Evolutionary conservation across 2,113 vertebrate genomes (phyloP), one percentile per base, ranked within the genome.

Genomic region (Calypte anna): DNA sequence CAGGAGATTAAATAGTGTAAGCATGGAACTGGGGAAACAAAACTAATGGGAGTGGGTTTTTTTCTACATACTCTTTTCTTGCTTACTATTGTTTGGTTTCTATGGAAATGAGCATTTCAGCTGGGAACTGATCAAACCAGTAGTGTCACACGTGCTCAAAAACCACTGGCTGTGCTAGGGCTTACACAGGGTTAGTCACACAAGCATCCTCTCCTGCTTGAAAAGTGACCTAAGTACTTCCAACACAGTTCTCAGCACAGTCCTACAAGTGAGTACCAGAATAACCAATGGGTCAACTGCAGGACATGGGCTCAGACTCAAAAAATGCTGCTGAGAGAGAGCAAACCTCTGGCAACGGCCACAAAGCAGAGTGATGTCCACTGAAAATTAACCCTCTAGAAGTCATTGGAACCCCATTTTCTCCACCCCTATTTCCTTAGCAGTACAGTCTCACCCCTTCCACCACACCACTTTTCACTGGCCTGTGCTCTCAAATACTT

Each of bases 331-430:
- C 14, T 48, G 48, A 40, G 27, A 31, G 27, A 50, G 22, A 61
- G 28, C 13, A 89, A 74, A 53, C 6, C 27, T 54, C 83, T 81
- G 44, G 36, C 24, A 23, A 82, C 76, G 28, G 51, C 18, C 68
- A 73, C 15, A 12, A 50, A 58, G 22, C 0, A 0, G 48, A 44
- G 46, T 5, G 66, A 48, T 1, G 17, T 12, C 40, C 43, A 33
- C 7, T 44, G 64, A 59, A 33, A 69, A 74, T 30, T 9, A 73
- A 30, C 59, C 16, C 38, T 43, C 14, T 11, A 21, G 57, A 10
- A 73, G 20, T 22, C 67, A 46, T 2, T 53, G 25, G 3, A 78
- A 50, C 13, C 82, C 57, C 19, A 79, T 3, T n/a, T 59, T 55
- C 59, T 54, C 70, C 27, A 36, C 10, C 44, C 74, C 46, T 16